phyloP scores from a whole-genome alignment of 2,797 vertebrate genomes.

The Syngnathus acus region DNA sequence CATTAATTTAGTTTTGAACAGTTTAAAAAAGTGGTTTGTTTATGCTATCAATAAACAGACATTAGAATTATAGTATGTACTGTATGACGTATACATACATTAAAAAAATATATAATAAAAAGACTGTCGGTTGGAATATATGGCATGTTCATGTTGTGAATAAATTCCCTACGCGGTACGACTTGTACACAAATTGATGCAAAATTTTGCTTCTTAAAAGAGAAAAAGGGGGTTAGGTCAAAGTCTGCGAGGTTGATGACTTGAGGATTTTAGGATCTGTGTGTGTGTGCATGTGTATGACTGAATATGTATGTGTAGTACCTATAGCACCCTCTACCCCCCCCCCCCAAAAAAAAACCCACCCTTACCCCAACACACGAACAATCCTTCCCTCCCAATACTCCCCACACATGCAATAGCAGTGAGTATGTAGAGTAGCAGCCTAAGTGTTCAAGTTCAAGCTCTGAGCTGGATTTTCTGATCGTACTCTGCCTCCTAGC shows the following conservation, averaged over 20 bases:
- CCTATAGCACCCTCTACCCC: neutral
- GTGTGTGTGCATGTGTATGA: neutral
- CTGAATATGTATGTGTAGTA: neutral
- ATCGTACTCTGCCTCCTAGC: constrained; percentile 96
- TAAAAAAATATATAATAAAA: too few relatives aligned
- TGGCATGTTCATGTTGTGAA: neutral
- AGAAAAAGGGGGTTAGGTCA: neutral
- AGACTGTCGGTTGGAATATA: too few relatives aligned
- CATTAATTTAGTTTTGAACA: neutral
- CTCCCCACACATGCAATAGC: constrained; percentile 47
- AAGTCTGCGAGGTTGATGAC: neutral
- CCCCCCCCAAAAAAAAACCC: neutral
- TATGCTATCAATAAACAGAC: neutral
- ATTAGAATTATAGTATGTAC: neutral
- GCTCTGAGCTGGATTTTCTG: constrained; percentile 78
- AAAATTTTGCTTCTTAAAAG: neutral
- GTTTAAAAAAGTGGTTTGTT: neutral
- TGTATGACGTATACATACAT: neutral
- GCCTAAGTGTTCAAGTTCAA: constrained; percentile 82
- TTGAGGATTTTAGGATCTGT: neutral
- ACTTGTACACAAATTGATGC: neutral
- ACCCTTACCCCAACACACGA: neutral
- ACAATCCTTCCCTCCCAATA: constrained; percentile 30
- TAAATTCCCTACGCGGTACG: neutral
- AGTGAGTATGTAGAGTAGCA: constrained; percentile 57